A percentile compares a stretch with the other conserved stretches of the same genome.
These are phyloP conservation scores for Diabrotica virgifera DNA, from an alignment of 1,140 invertebrate species.

Conservation along the genomic window DNA sequence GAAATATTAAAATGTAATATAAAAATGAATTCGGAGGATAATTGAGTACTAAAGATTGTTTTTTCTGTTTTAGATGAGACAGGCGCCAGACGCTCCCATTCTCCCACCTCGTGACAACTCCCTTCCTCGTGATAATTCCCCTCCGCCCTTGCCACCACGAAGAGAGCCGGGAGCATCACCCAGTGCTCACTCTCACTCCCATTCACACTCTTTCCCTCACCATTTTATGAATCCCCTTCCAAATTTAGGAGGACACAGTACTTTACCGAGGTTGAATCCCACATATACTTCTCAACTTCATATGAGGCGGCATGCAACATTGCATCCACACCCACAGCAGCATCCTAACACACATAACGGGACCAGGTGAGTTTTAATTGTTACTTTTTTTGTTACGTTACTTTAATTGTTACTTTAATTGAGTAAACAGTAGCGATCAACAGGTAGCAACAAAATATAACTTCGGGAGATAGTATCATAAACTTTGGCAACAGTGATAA, in stretches of 20 bases:
- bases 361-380: slow-evolving; percentile 31
- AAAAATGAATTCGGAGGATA: too few species aligned
- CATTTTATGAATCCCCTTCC: slow-evolving; percentile 42
- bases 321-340: slow-evolving; percentile 32
- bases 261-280: slow-evolving; percentile 48
- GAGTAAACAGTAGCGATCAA: too few species aligned
- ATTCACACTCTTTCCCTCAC: slow-evolving; percentile 28
- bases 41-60: not conserved
- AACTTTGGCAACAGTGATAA: too few species aligned
- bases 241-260: slow-evolving; percentile 47
- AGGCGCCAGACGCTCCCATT: slow-evolving; percentile 59
- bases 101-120: slow-evolving; percentile 52
- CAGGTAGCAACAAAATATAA: too few species aligned
- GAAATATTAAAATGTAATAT: too few species aligned
- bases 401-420: too few species aligned
- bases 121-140: slow-evolving; percentile 51
- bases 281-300: slow-evolving; percentile 46
- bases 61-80: slow-evolving; percentile 41
- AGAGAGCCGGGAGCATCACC: slow-evolving; percentile 51
- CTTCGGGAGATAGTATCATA: too few species aligned
- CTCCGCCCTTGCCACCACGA: slow-evolving; percentile 63
- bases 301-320: slow-evolving; percentile 41
- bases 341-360: slow-evolving; percentile 30
- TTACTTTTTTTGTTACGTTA: too few species aligned
- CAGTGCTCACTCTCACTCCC: slow-evolving; percentile 46